Percentiles rank a stretch among this genome's conserved stretches.
Evolutionary conservation across 1,140 invertebrate species (phyloP).

Genomic region (Trissolcus basalis): DNA sequence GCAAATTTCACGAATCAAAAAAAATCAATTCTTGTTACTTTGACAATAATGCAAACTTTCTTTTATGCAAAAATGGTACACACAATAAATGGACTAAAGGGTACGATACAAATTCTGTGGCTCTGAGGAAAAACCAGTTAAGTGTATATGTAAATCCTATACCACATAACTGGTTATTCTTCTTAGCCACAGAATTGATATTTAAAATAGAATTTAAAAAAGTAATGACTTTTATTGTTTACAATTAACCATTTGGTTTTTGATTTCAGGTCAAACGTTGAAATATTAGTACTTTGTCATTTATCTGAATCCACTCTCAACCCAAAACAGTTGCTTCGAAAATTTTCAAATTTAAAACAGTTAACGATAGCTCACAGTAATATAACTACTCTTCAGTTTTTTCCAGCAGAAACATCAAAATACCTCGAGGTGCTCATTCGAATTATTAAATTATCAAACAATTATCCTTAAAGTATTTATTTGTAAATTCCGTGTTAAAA

Average conservation of each 20-base stretch:
- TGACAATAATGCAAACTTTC: slow-evolving; percentile 37
- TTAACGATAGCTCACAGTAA: not conserved
- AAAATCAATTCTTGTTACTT: slow-evolving; percentile 43
- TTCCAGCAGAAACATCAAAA: not conserved
- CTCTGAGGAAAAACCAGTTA: too few relatives aligned
- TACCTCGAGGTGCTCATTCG: not conserved
- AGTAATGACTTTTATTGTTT: too few relatives aligned
- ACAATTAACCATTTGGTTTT: not conserved
- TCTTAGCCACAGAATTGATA: too few relatives aligned
- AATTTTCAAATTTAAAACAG: not conserved
- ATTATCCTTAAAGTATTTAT: too few relatives aligned
- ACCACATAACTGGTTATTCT: too few relatives aligned
- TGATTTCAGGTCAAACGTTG: not conserved
- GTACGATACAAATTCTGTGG: slow-evolving; percentile 27
- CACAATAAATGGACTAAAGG: slow-evolving; percentile 51
- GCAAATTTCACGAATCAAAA: slow-evolving; percentile 1
- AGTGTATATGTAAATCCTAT: too few relatives aligned
- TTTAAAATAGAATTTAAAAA: too few relatives aligned
- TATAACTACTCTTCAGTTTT: not conserved
- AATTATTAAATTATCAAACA: too few relatives aligned
- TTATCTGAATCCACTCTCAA: not conserved
- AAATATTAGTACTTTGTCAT: not conserved
- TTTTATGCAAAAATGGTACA: slow-evolving; percentile 59
- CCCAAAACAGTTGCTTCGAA: not conserved
- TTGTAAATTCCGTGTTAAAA: too few relatives aligned